These are phyloP conservation scores for Maniola jurtina DNA, from an alignment of 1,140 invertebrate genomes.

Conservation along the genomic window DNA sequence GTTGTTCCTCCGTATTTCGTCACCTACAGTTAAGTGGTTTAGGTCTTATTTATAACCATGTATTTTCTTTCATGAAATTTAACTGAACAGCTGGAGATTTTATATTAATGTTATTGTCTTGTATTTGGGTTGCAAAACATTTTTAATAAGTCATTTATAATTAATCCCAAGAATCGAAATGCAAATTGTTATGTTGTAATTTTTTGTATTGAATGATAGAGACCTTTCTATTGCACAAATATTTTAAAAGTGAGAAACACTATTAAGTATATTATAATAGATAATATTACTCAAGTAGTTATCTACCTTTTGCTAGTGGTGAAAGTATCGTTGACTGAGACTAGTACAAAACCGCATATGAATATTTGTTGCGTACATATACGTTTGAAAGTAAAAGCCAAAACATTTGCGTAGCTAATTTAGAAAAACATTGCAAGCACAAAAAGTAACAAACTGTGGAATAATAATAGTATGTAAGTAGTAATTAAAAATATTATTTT, in stretches of 20 bases:
- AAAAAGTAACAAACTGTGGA: too few relatives aligned
- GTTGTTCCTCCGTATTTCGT: too few relatives aligned
- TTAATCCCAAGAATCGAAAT: background rate
- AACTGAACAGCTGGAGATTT: background rate
- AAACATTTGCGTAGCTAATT: background rate
- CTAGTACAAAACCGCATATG: background rate
- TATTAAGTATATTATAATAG: background rate
- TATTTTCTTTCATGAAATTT: background rate
- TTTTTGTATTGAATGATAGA: background rate
- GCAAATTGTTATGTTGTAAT: background rate
- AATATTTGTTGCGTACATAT: background rate
- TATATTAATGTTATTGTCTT: background rate
- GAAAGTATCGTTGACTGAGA: constrained; percentile 3
- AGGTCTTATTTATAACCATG: background rate
- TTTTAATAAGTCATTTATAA: constrained; percentile 5
- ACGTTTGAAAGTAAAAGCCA: constrained; percentile 9
- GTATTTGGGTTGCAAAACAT: background rate
- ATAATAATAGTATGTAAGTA: too few relatives aligned
- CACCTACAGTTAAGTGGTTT: too few relatives aligned
- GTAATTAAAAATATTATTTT: too few relatives aligned
- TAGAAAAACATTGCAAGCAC: background rate
- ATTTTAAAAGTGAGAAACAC: too few relatives aligned
- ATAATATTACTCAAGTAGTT: background rate
- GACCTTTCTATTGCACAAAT: too few relatives aligned
- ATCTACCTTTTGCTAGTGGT: background rate